Conservation (phyloP, 2,113 vertebrate species). For the Dendrocopos noguchii region DNA sequence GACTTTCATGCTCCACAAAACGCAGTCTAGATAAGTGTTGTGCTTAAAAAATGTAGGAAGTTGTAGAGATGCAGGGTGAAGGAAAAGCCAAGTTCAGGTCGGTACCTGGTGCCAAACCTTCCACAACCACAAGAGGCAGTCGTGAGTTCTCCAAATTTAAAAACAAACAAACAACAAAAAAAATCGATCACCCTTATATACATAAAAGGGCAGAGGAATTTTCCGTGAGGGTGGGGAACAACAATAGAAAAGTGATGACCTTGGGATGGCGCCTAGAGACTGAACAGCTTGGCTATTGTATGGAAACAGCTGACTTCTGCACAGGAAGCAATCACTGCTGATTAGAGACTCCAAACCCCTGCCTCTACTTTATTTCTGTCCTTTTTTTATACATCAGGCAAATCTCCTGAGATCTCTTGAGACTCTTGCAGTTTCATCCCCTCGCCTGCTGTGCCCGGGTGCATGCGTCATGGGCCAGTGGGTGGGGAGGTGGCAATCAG, state of each 20-base stretch:
- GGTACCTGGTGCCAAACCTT: not conserved
- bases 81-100: not conserved
- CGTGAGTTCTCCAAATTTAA: not conserved
- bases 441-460: not conserved
- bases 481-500: not conserved
- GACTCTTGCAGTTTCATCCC: not conserved
- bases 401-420: not conserved
- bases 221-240: constrained; percentile 63
- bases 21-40: not conserved
- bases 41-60: not conserved
- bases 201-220: constrained; percentile 62
- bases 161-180: not conserved
- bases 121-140: constrained; percentile 31
- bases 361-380: not conserved
- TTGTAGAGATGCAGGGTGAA: not conserved
- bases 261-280: constrained; percentile 81
- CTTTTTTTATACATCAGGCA: not conserved
- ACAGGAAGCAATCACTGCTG: constrained; percentile 79
- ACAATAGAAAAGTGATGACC: constrained; percentile 75
- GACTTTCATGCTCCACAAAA: not conserved
- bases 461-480: not conserved
- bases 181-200: not conserved
- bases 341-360: constrained; percentile 59
- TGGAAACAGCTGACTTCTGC: constrained; percentile 80
- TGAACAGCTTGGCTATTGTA: constrained; percentile 63